A percentile compares a stretch with the other conserved stretches of the same genome.
Evolutionary conservation across 2,888 invertebrate genomes (phyloP).

Genomic region (Proisotoma minuta): DNA sequence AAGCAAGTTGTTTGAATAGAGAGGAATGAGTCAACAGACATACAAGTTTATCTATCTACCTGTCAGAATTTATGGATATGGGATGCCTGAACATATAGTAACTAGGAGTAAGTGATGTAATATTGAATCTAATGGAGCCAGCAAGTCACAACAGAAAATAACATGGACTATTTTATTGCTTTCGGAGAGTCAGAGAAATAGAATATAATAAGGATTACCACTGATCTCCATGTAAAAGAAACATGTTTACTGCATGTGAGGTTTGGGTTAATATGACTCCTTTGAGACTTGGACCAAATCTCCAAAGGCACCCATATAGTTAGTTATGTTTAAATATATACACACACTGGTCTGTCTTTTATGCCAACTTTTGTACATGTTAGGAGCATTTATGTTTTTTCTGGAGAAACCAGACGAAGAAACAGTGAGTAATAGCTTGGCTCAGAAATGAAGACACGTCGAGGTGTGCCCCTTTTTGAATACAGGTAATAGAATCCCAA

Average conservation of each 20-base stretch:
- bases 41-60: no score
- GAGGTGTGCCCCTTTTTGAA: background rate
- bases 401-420: background rate
- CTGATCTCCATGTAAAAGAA: background rate
- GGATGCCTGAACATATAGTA: conserved; percentile 11
- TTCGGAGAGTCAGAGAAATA: background rate
- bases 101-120: conserved; percentile 25
- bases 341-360: no score
- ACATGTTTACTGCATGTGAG: background rate
- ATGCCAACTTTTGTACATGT: no score
- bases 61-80: conserved; percentile 26
- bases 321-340: background rate
- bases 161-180: conserved; percentile 9
- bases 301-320: background rate
- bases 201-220: background rate
- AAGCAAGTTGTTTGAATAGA: conserved; percentile 1
- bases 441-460: conserved; percentile 1
- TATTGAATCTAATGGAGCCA: conserved; percentile 32
- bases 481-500: conserved; percentile 2
- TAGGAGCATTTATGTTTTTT: background rate
- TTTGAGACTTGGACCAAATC: conserved; percentile 1
- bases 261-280: background rate
- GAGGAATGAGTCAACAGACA: background rate
- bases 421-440: conserved; percentile 1
- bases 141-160: conserved; percentile 14